Percentiles rank a stretch among this genome's conserved stretches.
phyloP scores from a whole-genome alignment of 2,888 invertebrate genomes.

The Trichopria drosophilae region DNA sequence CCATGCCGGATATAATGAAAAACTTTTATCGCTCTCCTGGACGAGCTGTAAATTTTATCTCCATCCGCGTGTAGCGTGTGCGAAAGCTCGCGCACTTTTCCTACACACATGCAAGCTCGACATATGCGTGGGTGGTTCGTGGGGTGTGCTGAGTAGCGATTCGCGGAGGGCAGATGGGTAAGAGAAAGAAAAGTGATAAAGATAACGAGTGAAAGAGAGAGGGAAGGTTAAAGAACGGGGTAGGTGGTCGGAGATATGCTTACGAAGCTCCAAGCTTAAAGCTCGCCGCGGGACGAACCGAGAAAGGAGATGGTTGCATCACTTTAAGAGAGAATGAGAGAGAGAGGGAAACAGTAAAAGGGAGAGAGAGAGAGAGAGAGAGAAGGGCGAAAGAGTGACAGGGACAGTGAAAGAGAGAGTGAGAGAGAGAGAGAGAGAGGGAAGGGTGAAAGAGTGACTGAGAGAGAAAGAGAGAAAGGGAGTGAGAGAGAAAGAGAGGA shows the following conservation, averaged over 20 bases:
- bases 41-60: constrained; percentile 33
- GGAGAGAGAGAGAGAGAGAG: not conserved
- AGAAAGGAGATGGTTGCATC: not conserved
- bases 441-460: constrained; percentile 8
- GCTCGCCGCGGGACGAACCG: too few species aligned
- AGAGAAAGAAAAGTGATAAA: too few species aligned
- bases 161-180: not conserved
- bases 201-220: too few species aligned
- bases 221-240: too few species aligned
- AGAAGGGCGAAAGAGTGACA: constrained; percentile 2
- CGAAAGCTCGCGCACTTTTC: not conserved
- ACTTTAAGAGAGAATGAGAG: not conserved
- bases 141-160: constrained; percentile 6
- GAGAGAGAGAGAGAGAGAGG: constrained; percentile 10
- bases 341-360: not conserved
- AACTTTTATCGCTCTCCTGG: constrained; percentile 24
- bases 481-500: constrained; percentile 17
- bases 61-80: too few species aligned
- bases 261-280: too few species aligned
- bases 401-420: not conserved
- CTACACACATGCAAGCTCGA: not conserved
- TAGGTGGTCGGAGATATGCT: too few species aligned
- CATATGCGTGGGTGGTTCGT: not conserved
- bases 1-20: constrained; percentile 34
- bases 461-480: not conserved